Evolutionary conservation across 2,113 vertebrate genomes (phyloP), one percentile per base, ranked within the genome.

Genomic region (Oenanthe oenanthe): DNA sequence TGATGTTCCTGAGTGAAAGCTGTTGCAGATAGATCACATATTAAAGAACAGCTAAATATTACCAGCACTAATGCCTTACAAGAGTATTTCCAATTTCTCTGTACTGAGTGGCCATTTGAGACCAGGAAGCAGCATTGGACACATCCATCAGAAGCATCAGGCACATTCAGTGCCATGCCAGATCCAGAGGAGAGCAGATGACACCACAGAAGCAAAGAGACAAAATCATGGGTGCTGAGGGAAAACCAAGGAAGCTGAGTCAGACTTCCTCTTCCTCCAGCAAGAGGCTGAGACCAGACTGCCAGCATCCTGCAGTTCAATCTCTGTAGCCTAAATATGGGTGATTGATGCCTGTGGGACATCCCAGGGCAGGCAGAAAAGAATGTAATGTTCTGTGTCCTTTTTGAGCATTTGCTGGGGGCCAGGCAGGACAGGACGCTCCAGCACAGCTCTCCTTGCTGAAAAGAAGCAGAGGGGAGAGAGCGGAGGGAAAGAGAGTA

Each of bases 241-340:
- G 72, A 95, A 95, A 92, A 94, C 43, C 4, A 13, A 96, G 92
- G 82, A 96, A 93, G 67, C 7, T 1, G 58, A 96, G 72, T 90
- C 93, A 88, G 75, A 92, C 88, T 95, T 96, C 93, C 92, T 57
- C 58, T 94, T 96, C 91, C 94, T 91, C 68, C 43, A 71, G 74
- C 3, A 3, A 88, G 36, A 9, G 4, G 25, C 74, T 4, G 7
- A 88, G 60, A 43, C n/a, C 4, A 13, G 54, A 66, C 54, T 62
- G 88, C 24, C 24, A 1, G 68, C 76, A 88, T 90, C 94, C 95
- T 86, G 75, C 4, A 0, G 82, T n/a, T 92, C 78, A 29, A 1
- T 47, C 73, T 9, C 5, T 56, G 40, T 4, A 1, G 47, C 34
- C 51, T 85, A 90, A 80, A 80, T 73, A 62, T 9, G 32, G 82